Conservation (phyloP, 1,140 invertebrate genomes). For the Gryllus bimaculatus region DNA sequence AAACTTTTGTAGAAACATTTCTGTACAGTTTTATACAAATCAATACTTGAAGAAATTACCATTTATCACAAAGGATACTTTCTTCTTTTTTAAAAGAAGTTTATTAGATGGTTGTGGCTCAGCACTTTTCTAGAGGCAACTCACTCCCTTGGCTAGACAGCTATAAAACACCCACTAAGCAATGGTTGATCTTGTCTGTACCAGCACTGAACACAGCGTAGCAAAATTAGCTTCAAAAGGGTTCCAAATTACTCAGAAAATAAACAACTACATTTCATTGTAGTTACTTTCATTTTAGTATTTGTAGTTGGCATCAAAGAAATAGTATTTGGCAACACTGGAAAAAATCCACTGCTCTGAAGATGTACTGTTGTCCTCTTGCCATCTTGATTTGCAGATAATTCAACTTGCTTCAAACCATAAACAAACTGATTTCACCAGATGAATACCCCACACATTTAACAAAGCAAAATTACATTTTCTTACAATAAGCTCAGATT, state of each 20-base stretch:
- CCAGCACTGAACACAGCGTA: conserved; percentile 13
- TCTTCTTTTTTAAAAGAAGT: conserved; percentile 8
- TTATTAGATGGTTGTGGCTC: conserved; percentile 6
- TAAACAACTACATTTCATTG: conserved; percentile 12
- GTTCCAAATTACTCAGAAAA: conserved; percentile 15
- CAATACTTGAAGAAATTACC: conserved; percentile 16
- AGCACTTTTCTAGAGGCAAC: background rate
- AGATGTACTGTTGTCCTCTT: background rate
- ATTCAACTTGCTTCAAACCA: background rate
- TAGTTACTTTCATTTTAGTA: background rate
- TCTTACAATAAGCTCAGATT: background rate
- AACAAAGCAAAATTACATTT: background rate
- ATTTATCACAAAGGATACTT: conserved; percentile 17
- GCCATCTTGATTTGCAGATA: background rate
- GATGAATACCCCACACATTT: background rate
- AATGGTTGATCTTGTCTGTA: conserved; percentile 9
- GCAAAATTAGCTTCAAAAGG: conserved; percentile 15
- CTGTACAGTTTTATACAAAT: conserved; percentile 23
- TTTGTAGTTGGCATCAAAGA: conserved; percentile 1
- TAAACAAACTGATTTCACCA: too few species aligned
- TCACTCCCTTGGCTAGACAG: background rate
- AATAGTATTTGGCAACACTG: conserved; percentile 8
- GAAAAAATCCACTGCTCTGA: background rate
- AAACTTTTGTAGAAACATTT: conserved; percentile 22
- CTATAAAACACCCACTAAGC: background rate